Evolutionary conservation across 2,888 invertebrate genomes (phyloP).

Genomic region (Orthosia gothica): DNA sequence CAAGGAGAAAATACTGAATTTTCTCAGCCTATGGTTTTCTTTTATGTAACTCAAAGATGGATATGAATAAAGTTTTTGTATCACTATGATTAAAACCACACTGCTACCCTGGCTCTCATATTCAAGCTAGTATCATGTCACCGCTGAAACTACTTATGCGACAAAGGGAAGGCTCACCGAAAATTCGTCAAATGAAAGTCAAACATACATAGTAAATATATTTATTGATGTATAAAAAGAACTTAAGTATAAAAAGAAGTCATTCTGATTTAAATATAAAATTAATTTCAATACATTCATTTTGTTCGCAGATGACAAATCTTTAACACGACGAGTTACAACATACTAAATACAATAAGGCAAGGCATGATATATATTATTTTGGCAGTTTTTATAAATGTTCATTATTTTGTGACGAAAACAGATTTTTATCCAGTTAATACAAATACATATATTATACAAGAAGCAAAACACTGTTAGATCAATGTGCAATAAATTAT

Average conservation of each 20-base stretch:
- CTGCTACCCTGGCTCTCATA: background rate
- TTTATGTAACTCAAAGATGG: background rate
- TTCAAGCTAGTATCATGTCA: background rate
- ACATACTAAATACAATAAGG: constrained; percentile 16
- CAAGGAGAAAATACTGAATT: background rate
- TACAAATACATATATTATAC: background rate
- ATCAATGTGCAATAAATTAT: constrained; percentile 4
- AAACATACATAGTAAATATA: constrained; percentile 36
- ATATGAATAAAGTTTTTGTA: background rate
- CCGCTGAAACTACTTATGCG: background rate
- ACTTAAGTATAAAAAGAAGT: constrained; percentile 37
- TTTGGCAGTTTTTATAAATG: constrained; percentile 23
- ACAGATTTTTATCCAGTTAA: background rate
- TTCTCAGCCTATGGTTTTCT: background rate
- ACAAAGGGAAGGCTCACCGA: background rate
- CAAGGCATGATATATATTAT: constrained; percentile 18
- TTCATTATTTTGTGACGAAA: constrained; percentile 31
- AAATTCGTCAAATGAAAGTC: constrained; percentile 32
- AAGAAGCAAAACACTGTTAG: constrained; percentile 9
- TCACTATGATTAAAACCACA: background rate
- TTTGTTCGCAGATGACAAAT: constrained; percentile 51
- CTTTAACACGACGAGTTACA: constrained; percentile 7
- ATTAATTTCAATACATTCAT: constrained; percentile 40
- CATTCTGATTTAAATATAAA: constrained; percentile 37
- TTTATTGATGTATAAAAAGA: constrained; percentile 58